phyloP scores from a whole-genome alignment of 2,888 invertebrate species.

The Halictus quadricinctus region DNA sequence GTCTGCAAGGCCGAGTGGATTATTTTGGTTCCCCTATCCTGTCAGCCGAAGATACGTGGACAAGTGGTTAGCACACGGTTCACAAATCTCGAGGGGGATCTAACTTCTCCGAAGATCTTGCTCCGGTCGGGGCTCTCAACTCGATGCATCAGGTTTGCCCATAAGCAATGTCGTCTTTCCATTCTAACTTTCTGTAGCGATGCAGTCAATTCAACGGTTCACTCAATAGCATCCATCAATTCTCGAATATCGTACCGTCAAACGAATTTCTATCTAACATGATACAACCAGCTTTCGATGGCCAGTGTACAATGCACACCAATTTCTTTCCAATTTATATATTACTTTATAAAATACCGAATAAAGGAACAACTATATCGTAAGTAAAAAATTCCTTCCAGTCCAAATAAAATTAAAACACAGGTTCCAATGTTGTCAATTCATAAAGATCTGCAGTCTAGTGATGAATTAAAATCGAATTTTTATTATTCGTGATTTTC shows the following conservation, averaged over 20 bases:
- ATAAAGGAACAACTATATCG: not conserved
- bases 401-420: not conserved
- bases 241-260: not conserved
- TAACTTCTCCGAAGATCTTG: not conserved
- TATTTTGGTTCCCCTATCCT: conserved; percentile 39
- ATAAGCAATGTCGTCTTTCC: conserved; percentile 4
- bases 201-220: not conserved
- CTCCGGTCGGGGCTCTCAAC: not conserved
- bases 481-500: not conserved
- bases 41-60: conserved; percentile 44
- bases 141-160: not conserved
- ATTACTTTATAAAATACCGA: too few relatives aligned
- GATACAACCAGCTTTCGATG: not conserved
- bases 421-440: too few relatives aligned
- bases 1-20: conserved; percentile 46
- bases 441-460: not conserved
- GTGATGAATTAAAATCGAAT: not conserved
- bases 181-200: not conserved
- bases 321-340: too few relatives aligned
- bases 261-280: not conserved
- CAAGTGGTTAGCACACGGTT: conserved; percentile 27
- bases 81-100: conserved; percentile 30
- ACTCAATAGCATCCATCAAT: not conserved
- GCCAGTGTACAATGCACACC: not conserved
- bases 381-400: not conserved